Base-by-base conservation (phyloP, 1,140 invertebrate species). In the Andricus grossulariae region DNA sequence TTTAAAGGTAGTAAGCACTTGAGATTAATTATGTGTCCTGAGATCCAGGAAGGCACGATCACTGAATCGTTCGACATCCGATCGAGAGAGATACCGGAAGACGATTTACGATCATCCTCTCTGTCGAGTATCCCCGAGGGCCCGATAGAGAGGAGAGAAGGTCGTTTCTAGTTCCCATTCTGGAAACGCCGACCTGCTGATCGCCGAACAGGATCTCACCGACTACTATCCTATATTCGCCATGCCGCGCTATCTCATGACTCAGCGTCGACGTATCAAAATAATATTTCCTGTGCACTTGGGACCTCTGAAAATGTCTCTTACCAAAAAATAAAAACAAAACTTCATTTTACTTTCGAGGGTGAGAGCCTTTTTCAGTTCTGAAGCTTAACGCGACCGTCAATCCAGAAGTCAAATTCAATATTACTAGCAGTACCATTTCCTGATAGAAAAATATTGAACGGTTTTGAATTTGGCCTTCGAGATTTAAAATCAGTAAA, bases 1-100 rank as follows among this genome's bases (percentile, higher is more conserved):
- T 66, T 50, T 80, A 55, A n/a, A 49, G 7, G 18, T 72, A 72
- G 79, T 80, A 86, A 87, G 88, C 87, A 83, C 83, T 86, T 79
- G 81, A 81, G 82, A 87, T 88, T 89, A 88, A 89, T 88, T 88
- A 88, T 82, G 80, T 80, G 80, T 25, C 60, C 60, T 74, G 76
- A 72, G 78, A 60, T 79, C 52, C 45, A 13, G 51, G 21, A 50
- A 57, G 74, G 70, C 57, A 72, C 74, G 73, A 76, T 78, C 75
- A 71, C 76, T 80, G 83, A 82, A 85, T 82, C 80, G 77, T 75
- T 80, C 80, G 80, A 84, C 77, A 75, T 80, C 83, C 79, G 84
- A 88, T 84, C 84, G 74, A 83, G 74, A 82, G 74, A 76, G 82
- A 84, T 86, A 84, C 74, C 76, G 75, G 54, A 77, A 75, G 75